Evolutionary conservation across 2,888 invertebrate genomes (phyloP).

Genomic region (Drosophila differens): DNA sequence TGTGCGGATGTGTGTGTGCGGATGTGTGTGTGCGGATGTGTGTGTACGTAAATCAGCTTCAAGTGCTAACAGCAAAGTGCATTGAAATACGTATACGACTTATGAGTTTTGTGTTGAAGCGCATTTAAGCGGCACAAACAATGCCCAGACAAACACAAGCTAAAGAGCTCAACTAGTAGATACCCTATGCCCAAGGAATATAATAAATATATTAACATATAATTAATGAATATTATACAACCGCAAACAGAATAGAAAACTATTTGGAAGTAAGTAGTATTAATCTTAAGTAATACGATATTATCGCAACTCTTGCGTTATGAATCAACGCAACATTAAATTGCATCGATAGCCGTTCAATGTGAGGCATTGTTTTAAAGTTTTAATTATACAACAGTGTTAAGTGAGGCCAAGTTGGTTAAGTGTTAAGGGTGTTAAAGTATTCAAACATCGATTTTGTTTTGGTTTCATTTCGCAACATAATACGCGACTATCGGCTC

Average conservation of each 20-base stretch:
- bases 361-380: not conserved
- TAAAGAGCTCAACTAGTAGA: not conserved
- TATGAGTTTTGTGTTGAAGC: slow-evolving; percentile 57
- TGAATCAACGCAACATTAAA: not conserved
- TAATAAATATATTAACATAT: not conserved
- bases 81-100: slow-evolving; percentile 48
- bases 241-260: not conserved
- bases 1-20: slow-evolving; percentile 32
- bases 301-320: not conserved
- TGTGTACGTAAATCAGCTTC: slow-evolving; percentile 70
- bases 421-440: not conserved
- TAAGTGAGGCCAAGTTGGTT: not conserved
- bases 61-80: slow-evolving; percentile 67
- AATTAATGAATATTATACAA: not conserved
- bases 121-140: slow-evolving; percentile 31
- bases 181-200: not conserved
- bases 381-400: not conserved
- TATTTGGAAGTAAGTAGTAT: not conserved
- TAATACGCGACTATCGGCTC: slow-evolving; percentile 1
- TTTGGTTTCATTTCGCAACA: not conserved
- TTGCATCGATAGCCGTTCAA: not conserved
- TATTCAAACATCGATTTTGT: not conserved
- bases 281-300: not conserved
- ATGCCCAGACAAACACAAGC: not conserved
- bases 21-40: slow-evolving; percentile 10